Percentiles rank a stretch among this genome's conserved stretches.
These are phyloP conservation scores for Mythimna lalbum DNA, from an alignment of 2,888 invertebrate genomes.

Conservation along the genomic window DNA sequence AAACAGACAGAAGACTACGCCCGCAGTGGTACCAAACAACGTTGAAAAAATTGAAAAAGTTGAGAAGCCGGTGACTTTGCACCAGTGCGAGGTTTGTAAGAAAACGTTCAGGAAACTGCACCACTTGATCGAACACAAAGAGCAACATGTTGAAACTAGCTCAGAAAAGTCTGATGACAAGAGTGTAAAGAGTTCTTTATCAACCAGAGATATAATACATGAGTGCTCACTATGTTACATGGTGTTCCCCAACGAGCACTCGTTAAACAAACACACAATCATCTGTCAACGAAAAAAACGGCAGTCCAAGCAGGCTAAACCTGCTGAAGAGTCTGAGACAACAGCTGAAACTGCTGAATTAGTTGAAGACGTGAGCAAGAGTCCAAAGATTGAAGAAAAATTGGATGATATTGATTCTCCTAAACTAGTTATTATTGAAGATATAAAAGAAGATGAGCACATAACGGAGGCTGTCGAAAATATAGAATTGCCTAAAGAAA, in stretches of 20 bases:
- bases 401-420: constrained; percentile 50
- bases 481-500: constrained; percentile 42
- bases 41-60: constrained; percentile 72
- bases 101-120: constrained; percentile 86
- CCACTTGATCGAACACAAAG: constrained; percentile 87
- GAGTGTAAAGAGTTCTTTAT: constrained; percentile 83
- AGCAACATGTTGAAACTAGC: constrained; percentile 83
- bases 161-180: constrained; percentile 87
- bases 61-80: constrained; percentile 71
- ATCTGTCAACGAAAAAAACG: constrained; percentile 85
- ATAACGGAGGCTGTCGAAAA: constrained; percentile 56
- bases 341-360: constrained; percentile 55
- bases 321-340: constrained; percentile 52
- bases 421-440: constrained; percentile 57
- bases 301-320: constrained; percentile 75
- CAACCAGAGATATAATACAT: constrained; percentile 88
- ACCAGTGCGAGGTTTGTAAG: constrained; percentile 85
- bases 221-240: constrained; percentile 89
- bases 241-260: constrained; percentile 89
- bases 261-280: constrained; percentile 84
- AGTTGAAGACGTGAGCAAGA: constrained; percentile 53
- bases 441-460: constrained; percentile 51
- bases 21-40: constrained; percentile 47
- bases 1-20: constrained; percentile 77
- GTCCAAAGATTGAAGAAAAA: constrained; percentile 42